phyloP scores from a whole-genome alignment of 2,797 vertebrate genomes.

The Sarcophilus harrisii region DNA sequence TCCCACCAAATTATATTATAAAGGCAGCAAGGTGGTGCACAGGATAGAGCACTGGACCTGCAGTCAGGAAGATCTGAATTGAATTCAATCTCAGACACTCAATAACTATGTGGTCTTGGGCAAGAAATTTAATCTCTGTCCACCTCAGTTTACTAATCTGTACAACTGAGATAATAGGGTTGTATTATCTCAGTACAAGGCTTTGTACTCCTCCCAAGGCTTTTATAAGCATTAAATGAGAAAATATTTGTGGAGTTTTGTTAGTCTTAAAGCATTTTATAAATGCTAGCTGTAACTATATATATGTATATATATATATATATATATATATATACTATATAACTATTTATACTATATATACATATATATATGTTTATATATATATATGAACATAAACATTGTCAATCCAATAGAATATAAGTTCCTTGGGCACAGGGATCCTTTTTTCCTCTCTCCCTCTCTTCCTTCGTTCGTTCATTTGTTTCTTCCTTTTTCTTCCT shows the following conservation, averaged over 20 bases:
- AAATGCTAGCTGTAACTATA: neutral
- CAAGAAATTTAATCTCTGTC: neutral
- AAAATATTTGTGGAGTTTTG: neutral
- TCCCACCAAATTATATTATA: neutral
- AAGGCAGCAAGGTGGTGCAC: neutral
- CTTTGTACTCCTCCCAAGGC: too few relatives aligned
- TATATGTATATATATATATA: neutral
- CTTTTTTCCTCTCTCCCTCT: neutral
- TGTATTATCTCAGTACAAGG: too few relatives aligned
- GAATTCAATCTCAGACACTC: neutral
- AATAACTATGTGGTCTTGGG: neutral
- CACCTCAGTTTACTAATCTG: neutral
- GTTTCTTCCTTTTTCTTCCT: neutral
- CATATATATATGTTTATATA: neutral
- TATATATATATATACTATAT: neutral
- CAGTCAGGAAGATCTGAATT: neutral
- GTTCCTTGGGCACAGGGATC: neutral
- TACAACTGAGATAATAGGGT: neutral
- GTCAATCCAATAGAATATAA: neutral
- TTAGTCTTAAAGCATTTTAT: neutral
- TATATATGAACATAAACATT: neutral
- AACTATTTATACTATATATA: too few relatives aligned
- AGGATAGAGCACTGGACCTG: neutral
- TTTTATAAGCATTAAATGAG: neutral
- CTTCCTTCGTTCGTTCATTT: neutral